These are phyloP conservation scores for Ryuthela nishihirai DNA, from an alignment of 2,888 invertebrate genomes.

Conservation along the genomic window DNA sequence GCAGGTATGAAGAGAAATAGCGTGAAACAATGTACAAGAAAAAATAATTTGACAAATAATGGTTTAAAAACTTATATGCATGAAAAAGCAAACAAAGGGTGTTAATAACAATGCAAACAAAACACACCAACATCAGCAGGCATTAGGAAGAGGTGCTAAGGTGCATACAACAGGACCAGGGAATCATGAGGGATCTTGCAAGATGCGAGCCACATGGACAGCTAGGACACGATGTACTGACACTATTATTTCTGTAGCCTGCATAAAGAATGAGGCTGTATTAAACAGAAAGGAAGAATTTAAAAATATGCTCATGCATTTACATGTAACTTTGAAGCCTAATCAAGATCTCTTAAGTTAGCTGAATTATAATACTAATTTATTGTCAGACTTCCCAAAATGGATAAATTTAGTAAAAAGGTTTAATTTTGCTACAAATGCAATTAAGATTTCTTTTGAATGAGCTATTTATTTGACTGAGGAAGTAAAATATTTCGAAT, in stretches of 20 bases:
- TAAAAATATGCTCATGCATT: too few relatives aligned
- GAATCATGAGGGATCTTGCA: slow-evolving; percentile 8
- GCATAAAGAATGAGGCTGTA: too few relatives aligned
- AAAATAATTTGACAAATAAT: not conserved
- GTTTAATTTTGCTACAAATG: too few relatives aligned
- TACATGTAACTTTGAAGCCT: too few relatives aligned
- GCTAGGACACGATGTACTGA: slow-evolving; percentile 11
- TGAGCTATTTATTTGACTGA: too few relatives aligned
- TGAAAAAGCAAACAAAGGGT: slow-evolving; percentile 2
- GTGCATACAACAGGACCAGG: slow-evolving; percentile 5
- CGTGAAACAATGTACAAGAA: not conserved
- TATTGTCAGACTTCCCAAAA: too few relatives aligned
- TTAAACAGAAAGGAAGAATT: too few relatives aligned
- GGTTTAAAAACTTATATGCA: not conserved
- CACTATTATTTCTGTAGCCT: slow-evolving; percentile 15
- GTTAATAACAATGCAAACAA: slow-evolving; percentile 2
- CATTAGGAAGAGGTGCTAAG: not conserved
- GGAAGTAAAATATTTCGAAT: too few relatives aligned
- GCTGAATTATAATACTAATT: too few relatives aligned
- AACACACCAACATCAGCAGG: slow-evolving; percentile 21
- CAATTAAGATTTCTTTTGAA: too few relatives aligned
- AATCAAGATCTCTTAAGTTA: too few relatives aligned
- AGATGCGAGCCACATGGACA: slow-evolving; percentile 17
- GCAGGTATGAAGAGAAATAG: not conserved
- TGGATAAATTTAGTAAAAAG: too few relatives aligned